phyloP scores from a whole-genome alignment of 2,888 invertebrate genomes.

The Incurvaria masculella region DNA sequence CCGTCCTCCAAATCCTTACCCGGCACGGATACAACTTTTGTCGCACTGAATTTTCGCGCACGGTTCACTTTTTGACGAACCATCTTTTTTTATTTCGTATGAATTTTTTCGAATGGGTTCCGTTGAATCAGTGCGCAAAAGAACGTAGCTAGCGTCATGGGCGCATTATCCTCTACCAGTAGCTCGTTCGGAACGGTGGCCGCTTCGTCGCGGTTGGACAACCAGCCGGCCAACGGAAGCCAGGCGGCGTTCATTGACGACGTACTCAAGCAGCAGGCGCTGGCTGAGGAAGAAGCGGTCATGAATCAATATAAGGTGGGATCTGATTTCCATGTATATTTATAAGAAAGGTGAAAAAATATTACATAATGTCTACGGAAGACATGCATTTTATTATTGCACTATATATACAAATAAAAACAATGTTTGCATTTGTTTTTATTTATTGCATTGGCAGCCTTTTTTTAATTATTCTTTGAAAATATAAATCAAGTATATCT shows the following conservation, averaged over 20 bases:
- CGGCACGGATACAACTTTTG: neutral
- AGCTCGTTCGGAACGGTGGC: constrained; percentile 85
- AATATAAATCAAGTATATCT: constrained; percentile 6
- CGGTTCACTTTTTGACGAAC: no score
- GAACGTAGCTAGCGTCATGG: constrained; percentile 86
- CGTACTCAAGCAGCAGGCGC: constrained; percentile 75
- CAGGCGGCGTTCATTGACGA: constrained; percentile 67
- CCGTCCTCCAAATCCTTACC: neutral
- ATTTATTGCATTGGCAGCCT: no score
- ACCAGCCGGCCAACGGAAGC: constrained; percentile 60
- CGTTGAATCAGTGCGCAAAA: constrained; percentile 78
- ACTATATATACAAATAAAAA: no score
- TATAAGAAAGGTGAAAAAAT: no score
- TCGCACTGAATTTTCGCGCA: neutral
- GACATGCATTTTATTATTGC: no score
- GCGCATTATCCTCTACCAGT: constrained; percentile 83
- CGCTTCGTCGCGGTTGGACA: constrained; percentile 67
- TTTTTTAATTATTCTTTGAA: no score
- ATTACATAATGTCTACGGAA: no score
- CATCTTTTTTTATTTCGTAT: no score
- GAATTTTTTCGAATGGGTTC: no score
- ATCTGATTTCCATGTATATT: no score
- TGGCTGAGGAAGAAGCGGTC: constrained; percentile 95
- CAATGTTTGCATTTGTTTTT: no score
- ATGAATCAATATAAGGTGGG: constrained; percentile 92